Evolutionary conservation across 1,140 invertebrate genomes (phyloP).

Genomic region (Mya arenaria): DNA sequence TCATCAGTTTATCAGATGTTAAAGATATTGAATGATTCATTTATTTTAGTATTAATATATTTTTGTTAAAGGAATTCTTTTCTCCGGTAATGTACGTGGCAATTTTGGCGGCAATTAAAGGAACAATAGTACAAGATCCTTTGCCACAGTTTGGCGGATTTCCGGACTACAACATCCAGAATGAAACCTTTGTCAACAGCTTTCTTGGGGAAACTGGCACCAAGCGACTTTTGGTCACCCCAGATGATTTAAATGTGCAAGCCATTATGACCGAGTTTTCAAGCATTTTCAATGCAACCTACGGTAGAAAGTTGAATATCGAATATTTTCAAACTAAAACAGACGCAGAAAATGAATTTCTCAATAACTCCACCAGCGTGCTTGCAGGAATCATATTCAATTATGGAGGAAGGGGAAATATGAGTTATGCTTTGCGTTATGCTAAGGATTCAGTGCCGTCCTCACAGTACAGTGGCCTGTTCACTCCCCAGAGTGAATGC

Average conservation of each 20-base stretch:
- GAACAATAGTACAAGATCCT: slow-evolving; percentile 48
- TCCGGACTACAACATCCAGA: slow-evolving; percentile 44
- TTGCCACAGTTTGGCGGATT: slow-evolving; percentile 53
- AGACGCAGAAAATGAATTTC: slow-evolving; percentile 4
- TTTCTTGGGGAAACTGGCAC: neutral
- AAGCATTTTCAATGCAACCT: slow-evolving; percentile 47
- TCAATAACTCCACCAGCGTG: neutral
- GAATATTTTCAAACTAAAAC: slow-evolving; percentile 17
- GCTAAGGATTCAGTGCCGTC: neutral
- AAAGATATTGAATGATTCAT: neutral
- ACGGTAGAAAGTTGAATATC: slow-evolving; percentile 21
- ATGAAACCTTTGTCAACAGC: slow-evolving; percentile 13
- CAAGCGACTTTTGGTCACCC: slow-evolving; percentile 45
- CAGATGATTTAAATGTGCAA: slow-evolving; percentile 48
- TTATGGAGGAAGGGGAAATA: slow-evolving; percentile 32
- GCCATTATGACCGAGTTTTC: slow-evolving; percentile 54
- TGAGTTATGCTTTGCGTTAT: slow-evolving; percentile 57
- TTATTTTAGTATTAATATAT: neutral
- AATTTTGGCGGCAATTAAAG: slow-evolving; percentile 64
- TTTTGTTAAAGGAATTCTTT: slow-evolving; percentile 67
- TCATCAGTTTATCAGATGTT: neutral
- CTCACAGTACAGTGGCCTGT: neutral
- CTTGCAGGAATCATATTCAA: slow-evolving; percentile 59
- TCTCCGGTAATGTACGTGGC: slow-evolving; percentile 68
- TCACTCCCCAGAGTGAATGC: neutral